Base-by-base conservation (phyloP, 2,888 invertebrate species). In the Tipula confusa region DNA sequence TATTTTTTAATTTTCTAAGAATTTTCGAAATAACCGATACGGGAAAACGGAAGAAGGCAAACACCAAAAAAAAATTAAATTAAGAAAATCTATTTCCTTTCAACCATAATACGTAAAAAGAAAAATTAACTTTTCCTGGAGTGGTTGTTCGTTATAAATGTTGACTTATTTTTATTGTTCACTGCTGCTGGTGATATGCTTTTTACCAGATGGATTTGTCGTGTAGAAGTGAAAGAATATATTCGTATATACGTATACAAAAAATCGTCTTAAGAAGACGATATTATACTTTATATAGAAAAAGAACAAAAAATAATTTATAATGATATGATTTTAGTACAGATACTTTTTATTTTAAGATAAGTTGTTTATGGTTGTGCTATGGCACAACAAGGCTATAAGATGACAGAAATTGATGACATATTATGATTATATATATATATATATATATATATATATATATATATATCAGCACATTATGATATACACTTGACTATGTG, bases 151-250 rank as follows among this genome's bases (percentile, higher is more conserved):
- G 24, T 64, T 24, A 18, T 9, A 6, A 18, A 24, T 24, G 18
- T 64, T 24, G 64, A 64, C 64, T 64, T 64, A 64, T 64, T 64
- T 64, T 64, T 64, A 64, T 64, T 64, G 64, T 64, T 24, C n/a
- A n/a, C n/a, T 64, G 64, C 64, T 64, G 18, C 64, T 64, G 64
- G 24, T 64, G 64, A 24, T 64, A 64, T 64, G 64, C 24, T 64
- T 64, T 48, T 64, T 64, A 64, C 24, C 64, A 24, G 64, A 64
- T 64, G 64, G 9, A 64, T 64, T 43, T 43, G 43, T 43, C 43
- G 15, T 24, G 64, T 64, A 24, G n/a, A 24, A 64, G 64, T 24
- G 64, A 64, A 9, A 64, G 64, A 64, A 43, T 43, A 33, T 33
- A 33, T 33, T 15, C 9, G 43, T 43, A 43, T n/a, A n/a, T 6